phyloP scores from a whole-genome alignment of 1,140 invertebrate genomes.

The Drosophila bocki region DNA sequence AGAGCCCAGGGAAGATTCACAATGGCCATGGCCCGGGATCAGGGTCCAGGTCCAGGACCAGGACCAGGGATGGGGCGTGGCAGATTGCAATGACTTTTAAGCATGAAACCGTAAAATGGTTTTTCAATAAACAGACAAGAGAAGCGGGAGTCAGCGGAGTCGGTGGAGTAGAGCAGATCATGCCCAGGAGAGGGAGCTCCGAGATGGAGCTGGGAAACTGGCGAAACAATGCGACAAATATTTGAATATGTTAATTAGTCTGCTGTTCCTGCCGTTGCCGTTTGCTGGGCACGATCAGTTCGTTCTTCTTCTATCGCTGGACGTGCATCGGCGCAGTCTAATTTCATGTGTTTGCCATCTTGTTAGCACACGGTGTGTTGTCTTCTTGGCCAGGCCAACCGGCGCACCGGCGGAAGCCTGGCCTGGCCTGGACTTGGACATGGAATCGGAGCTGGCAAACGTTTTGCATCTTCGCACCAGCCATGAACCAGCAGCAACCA shows the following conservation, averaged over 20 bases:
- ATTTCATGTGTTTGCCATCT: slow-evolving; percentile 82
- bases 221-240: slow-evolving; percentile 81
- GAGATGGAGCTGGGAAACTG: slow-evolving; percentile 43
- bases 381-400: slow-evolving; percentile 17
- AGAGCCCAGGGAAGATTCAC: slow-evolving; percentile 36
- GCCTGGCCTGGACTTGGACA: slow-evolving; percentile 9
- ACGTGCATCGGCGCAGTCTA: slow-evolving; percentile 81
- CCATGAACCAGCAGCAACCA: slow-evolving; percentile 20
- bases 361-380: slow-evolving; percentile 59
- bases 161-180: slow-evolving; percentile 12
- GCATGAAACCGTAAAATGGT: slow-evolving; percentile 82
- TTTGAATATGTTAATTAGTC: slow-evolving; percentile 83
- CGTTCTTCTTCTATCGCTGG: slow-evolving; percentile 68
- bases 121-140: slow-evolving; percentile 71
- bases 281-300: slow-evolving; percentile 75
- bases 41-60: slow-evolving; percentile 11
- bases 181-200: slow-evolving; percentile 8
- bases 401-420: slow-evolving; percentile 24
- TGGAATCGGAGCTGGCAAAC: slow-evolving; percentile 36
- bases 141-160: background rate
- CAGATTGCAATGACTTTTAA: slow-evolving; percentile 68
- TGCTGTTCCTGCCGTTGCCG: slow-evolving; percentile 51
- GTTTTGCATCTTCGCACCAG: slow-evolving; percentile 79
- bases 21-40: slow-evolving; percentile 30
- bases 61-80: slow-evolving; percentile 63